These are phyloP conservation scores for Heteropelma amictum DNA, from an alignment of 2,888 invertebrate genomes.

Conservation along the genomic window DNA sequence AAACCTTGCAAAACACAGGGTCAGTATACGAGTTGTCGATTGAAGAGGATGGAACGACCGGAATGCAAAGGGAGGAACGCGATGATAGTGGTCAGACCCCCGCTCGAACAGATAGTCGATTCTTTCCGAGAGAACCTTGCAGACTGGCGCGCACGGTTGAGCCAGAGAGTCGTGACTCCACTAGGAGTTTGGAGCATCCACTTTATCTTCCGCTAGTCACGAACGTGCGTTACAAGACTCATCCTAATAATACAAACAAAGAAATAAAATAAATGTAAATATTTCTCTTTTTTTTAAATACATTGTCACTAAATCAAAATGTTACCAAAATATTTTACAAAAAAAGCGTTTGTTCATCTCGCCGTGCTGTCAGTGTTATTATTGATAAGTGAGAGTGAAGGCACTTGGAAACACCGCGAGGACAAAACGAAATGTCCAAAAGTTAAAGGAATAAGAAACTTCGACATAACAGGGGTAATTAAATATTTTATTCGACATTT, in stretches of 20 bases:
- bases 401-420: slow-evolving; percentile 78
- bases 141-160: slow-evolving; percentile 44
- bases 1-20: slow-evolving; percentile 23
- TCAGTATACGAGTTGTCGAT: slow-evolving; percentile 67
- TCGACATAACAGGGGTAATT: slow-evolving; percentile 85
- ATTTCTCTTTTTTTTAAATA: no score
- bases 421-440: slow-evolving; percentile 86
- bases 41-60: slow-evolving; percentile 63
- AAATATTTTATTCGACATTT: slow-evolving; percentile 4
- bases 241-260: neutral
- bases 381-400: slow-evolving; percentile 16
- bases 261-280: neutral
- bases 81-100: slow-evolving; percentile 68
- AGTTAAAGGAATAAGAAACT: slow-evolving; percentile 89
- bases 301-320: no score
- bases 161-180: slow-evolving; percentile 45
- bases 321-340: neutral
- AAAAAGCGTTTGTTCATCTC: neutral
- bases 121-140: slow-evolving; percentile 39
- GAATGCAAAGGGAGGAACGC: slow-evolving; percentile 74
- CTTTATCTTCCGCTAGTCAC: neutral
- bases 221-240: neutral
- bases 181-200: slow-evolving; percentile 12
- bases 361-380: slow-evolving; percentile 19
- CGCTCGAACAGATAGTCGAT: slow-evolving; percentile 55